Conservation (phyloP, 2,797 vertebrate species). For the Chelon auratus region DNA sequence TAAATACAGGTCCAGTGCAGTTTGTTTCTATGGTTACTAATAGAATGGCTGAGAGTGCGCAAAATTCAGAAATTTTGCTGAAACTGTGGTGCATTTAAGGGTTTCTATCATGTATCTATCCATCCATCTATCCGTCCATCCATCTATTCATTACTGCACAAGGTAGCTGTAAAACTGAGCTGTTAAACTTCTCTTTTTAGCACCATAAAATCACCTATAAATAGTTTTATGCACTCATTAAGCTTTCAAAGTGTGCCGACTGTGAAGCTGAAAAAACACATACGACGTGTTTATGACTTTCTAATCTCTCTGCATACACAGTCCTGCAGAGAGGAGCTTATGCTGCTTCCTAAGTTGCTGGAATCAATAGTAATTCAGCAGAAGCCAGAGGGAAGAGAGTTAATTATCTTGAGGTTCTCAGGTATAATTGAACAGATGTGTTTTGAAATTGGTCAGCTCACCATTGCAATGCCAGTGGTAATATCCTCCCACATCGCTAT, state of each 20-base stretch:
- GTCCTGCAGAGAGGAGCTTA: conserved; percentile 53
- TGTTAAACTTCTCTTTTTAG: conserved; percentile 33
- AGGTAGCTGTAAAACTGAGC: conserved; percentile 8
- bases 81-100: no score
- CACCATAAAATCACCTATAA: conserved; percentile 32
- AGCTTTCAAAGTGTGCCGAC: conserved; percentile 39
- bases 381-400: conserved; percentile 74
- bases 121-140: not conserved
- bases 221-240: conserved; percentile 47
- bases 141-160: conserved; percentile 8
- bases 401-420: conserved; percentile 77
- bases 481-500: conserved; percentile 56
- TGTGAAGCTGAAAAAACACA: conserved; percentile 36
- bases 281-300: conserved; percentile 55
- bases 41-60: conserved; percentile 9
- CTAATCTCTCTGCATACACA: conserved; percentile 61
- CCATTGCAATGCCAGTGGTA: conserved; percentile 67
- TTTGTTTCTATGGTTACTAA: conserved; percentile 49
- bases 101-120: not conserved
- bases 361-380: conserved; percentile 75
- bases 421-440: conserved; percentile 81
- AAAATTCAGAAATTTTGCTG: no score
- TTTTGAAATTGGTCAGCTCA: conserved; percentile 76
- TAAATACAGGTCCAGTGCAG: not conserved
- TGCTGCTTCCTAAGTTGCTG: conserved; percentile 50